Evolutionary conservation across 2,888 invertebrate species (phyloP).

Genomic region (Lissonota sp.): DNA sequence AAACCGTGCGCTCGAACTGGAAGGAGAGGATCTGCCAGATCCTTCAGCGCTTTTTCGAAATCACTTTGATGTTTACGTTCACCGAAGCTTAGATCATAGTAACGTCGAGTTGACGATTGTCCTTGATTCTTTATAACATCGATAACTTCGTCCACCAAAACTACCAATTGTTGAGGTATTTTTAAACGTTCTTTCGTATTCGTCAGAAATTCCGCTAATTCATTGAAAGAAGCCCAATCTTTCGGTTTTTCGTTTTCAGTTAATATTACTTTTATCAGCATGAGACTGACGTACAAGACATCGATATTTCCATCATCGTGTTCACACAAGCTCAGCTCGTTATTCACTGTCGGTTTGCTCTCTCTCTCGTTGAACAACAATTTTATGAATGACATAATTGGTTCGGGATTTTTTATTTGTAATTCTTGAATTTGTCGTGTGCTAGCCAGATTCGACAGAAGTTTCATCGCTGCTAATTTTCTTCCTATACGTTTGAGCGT

Average conservation of each 20-base stretch:
- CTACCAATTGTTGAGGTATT: slow-evolving; percentile 70
- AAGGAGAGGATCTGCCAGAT: slow-evolving; percentile 89
- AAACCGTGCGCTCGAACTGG: slow-evolving; percentile 94
- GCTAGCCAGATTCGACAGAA: slow-evolving; percentile 80
- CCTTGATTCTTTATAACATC: slow-evolving; percentile 78
- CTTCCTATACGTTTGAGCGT: slow-evolving; percentile 73
- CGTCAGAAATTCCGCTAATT: slow-evolving; percentile 77
- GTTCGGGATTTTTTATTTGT: slow-evolving; percentile 78
- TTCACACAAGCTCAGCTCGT: slow-evolving; percentile 13
- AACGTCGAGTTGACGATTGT: slow-evolving; percentile 66
- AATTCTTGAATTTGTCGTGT: slow-evolving; percentile 78
- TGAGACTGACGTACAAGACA: slow-evolving; percentile 79
- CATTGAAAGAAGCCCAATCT: slow-evolving; percentile 77
- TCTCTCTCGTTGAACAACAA: slow-evolving; percentile 75
- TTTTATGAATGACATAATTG: slow-evolving; percentile 80
- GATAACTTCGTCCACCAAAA: slow-evolving; percentile 77
- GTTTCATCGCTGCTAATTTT: slow-evolving; percentile 76
- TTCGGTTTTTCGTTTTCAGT: slow-evolving; percentile 69
- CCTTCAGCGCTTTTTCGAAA: slow-evolving; percentile 87
- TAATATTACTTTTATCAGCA: slow-evolving; percentile 81
- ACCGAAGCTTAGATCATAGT: slow-evolving; percentile 74
- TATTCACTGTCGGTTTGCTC: neutral
- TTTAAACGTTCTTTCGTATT: slow-evolving; percentile 48
- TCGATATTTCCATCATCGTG: slow-evolving; percentile 67
- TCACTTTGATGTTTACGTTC: slow-evolving; percentile 78